phyloP scores from a whole-genome alignment of 2,888 invertebrate genomes.

The Spatulosminthurus flaviceps region DNA sequence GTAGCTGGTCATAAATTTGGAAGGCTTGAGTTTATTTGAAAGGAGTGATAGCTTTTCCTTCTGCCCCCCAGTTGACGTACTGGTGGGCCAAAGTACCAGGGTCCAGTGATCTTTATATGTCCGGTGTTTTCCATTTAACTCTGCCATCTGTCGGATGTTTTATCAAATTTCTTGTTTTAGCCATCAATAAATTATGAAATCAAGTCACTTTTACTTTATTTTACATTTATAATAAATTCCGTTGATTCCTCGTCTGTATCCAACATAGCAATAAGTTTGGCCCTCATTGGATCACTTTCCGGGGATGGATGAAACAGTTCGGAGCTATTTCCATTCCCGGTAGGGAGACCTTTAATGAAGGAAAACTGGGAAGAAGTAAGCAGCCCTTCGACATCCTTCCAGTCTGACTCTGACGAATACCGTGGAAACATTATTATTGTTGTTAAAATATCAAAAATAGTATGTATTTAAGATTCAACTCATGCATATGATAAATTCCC shows the following conservation, averaged over 20 bases:
- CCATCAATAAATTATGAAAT: neutral
- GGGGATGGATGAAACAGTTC: neutral
- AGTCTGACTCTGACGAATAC: too few species aligned
- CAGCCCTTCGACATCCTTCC: neutral
- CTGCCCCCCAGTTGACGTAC: neutral
- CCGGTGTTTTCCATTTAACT: neutral
- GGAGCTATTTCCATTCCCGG: neutral
- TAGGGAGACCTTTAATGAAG: neutral
- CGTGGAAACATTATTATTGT: too few species aligned
- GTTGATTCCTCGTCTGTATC: neutral
- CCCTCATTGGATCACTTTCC: neutral
- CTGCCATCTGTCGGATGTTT: neutral
- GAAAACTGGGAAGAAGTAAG: neutral
- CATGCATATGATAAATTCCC: too few species aligned
- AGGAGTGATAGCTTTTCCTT: neutral
- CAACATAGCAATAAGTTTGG: neutral
- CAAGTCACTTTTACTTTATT: neutral
- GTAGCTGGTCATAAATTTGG: neutral
- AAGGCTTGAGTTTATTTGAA: neutral
- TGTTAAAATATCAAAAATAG: too few species aligned
- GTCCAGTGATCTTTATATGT: constrained; percentile 24
- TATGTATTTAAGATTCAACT: too few species aligned
- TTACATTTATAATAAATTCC: neutral
- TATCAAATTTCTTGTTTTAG: neutral
- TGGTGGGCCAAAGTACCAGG: constrained; percentile 34